phyloP scores from a whole-genome alignment of 2,113 vertebrate genomes.

The Esox niger region DNA sequence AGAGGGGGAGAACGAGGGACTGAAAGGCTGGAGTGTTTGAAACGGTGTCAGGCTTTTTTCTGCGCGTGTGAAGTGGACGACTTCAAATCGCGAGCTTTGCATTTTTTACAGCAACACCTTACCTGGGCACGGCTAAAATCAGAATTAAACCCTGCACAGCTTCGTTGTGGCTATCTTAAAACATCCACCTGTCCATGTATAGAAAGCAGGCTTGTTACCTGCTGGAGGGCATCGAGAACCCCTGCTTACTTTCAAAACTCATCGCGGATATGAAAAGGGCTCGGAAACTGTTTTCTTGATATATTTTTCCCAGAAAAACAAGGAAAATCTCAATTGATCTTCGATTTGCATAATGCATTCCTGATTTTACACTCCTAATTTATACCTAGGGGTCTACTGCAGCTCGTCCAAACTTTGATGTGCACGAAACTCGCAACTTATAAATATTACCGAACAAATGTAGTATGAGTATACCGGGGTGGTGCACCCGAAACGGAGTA shows the following conservation, averaged over 20 bases:
- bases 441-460: constrained; percentile 41
- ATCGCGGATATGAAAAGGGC: constrained; percentile 57
- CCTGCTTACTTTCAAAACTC: constrained; percentile 58
- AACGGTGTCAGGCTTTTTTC: constrained; percentile 64
- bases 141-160: constrained; percentile 54
- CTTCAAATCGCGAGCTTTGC: constrained; percentile 60
- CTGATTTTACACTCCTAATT: constrained; percentile 60
- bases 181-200: constrained; percentile 71
- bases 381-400: constrained; percentile 46
- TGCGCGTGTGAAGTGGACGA: constrained; percentile 61
- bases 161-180: constrained; percentile 74
- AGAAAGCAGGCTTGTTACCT: constrained; percentile 62
- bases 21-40: constrained; percentile 67
- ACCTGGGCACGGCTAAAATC: constrained; percentile 56
- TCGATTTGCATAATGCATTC: constrained; percentile 69
- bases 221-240: constrained; percentile 61
- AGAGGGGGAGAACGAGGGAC: constrained; percentile 28
- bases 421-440: constrained; percentile 30
- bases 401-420: constrained; percentile 55
- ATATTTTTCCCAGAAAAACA: constrained; percentile 50
- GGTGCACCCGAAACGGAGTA: too few species aligned
- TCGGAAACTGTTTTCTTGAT: constrained; percentile 49
- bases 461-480: not conserved
- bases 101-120: constrained; percentile 63
- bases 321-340: constrained; percentile 63